A percentile compares a stretch with the other conserved stretches of the same genome.
phyloP scores from a whole-genome alignment of 2,113 vertebrate genomes.

The Xiphophorus couchianus region DNA sequence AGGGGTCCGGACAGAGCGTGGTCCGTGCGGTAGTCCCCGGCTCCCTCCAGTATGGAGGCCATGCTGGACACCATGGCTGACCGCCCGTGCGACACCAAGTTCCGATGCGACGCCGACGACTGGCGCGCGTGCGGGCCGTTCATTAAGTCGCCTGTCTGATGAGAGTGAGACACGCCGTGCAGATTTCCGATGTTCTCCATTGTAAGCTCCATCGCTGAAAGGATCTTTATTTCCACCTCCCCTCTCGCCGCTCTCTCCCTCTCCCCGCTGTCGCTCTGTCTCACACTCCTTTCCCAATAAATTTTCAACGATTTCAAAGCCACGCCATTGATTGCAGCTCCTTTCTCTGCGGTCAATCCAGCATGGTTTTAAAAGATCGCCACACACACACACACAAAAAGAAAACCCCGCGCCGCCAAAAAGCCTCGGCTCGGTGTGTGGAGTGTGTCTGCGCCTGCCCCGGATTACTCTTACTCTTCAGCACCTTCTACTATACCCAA shows the following conservation, averaged over 20 bases:
- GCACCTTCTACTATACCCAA: conserved; percentile 70
- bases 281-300: conserved; percentile 80
- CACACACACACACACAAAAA: conserved; percentile 6
- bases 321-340: conserved; percentile 83
- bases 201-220: conserved; percentile 91
- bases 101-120: conserved; percentile 87
- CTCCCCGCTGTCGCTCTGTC: conserved; percentile 59
- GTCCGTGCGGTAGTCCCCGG: conserved; percentile 91
- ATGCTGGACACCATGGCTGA: conserved; percentile 91
- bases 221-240: conserved; percentile 77
- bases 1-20: conserved; percentile 88
- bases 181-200: conserved; percentile 95
- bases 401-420: conserved; percentile 46
- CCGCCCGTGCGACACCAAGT: conserved; percentile 90
- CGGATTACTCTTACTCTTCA: conserved; percentile 59
- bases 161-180: conserved; percentile 90
- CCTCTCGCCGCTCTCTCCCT: conserved; percentile 63
- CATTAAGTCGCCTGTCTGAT: conserved; percentile 91
- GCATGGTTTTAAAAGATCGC: conserved; percentile 78
- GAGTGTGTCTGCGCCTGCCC: conserved; percentile 67
- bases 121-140: conserved; percentile 88
- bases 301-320: conserved; percentile 85
- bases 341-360: conserved; percentile 81
- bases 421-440: conserved; percentile 56
- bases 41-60: conserved; percentile 90